Evolutionary conservation across 1,140 invertebrate species (phyloP).

Genomic region (Onthophagus taurus): DNA sequence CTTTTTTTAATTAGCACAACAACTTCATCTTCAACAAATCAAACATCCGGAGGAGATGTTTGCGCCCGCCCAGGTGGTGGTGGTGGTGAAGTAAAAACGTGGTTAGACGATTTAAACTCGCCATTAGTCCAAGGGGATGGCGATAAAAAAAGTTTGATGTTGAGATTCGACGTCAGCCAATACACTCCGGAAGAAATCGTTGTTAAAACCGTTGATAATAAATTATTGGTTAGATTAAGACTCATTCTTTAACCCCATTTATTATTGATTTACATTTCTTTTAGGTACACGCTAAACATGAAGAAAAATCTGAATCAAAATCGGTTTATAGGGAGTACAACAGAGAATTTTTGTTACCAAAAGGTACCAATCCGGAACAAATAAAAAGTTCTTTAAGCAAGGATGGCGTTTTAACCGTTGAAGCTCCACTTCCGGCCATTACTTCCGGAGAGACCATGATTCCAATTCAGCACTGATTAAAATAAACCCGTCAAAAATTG

Average conservation of each 20-base stretch:
- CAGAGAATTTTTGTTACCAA: conserved; percentile 86
- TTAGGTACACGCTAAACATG: conserved; percentile 92
- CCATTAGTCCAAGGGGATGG: conserved; percentile 85
- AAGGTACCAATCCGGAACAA: conserved; percentile 84
- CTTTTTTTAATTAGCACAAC: conserved; percentile 44
- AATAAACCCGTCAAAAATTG: too few relatives aligned
- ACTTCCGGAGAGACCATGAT: conserved; percentile 63
- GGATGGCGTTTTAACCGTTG: conserved; percentile 87
- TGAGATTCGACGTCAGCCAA: conserved; percentile 89
- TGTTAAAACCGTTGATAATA: conserved; percentile 93
- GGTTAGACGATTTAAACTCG: conserved; percentile 77
- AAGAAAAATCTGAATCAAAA: conserved; percentile 89
- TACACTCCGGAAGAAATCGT: conserved; percentile 93
- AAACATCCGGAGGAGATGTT: conserved; percentile 44
- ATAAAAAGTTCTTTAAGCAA: conserved; percentile 85
- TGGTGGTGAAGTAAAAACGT: conserved; percentile 47
- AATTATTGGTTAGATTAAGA: conserved; percentile 67
- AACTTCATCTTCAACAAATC: conserved; percentile 44
- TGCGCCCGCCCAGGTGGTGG: conserved; percentile 37
- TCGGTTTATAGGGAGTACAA: conserved; percentile 94
- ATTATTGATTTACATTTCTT: conserved; percentile 31
- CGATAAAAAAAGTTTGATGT: conserved; percentile 79
- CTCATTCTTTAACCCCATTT: too few relatives aligned
- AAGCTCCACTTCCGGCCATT: conserved; percentile 79
- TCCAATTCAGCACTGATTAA: conserved; percentile 61